Percentiles rank a stretch among this genome's conserved stretches.
phyloP scores from a whole-genome alignment of 2,797 vertebrate genomes.

The Onychomys torridus region DNA sequence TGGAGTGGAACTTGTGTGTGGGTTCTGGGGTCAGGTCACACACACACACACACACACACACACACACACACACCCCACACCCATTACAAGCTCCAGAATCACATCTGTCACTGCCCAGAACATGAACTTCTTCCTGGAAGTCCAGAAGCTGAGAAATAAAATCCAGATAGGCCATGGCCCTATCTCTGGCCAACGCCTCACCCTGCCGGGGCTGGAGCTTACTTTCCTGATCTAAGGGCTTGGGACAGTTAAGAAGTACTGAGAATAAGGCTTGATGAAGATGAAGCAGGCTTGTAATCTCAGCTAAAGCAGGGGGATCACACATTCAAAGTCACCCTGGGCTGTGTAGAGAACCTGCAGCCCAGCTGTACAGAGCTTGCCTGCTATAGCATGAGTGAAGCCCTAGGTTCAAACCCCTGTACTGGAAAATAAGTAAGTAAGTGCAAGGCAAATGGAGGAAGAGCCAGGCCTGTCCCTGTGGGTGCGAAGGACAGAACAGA shows the following conservation, averaged over 20 bases:
- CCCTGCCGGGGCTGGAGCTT: neutral
- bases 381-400: neutral
- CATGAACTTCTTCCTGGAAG: neutral
- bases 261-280: too few relatives aligned
- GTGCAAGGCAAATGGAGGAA: neutral
- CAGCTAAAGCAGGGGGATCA: neutral
- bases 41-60: neutral
- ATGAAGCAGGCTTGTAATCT: neutral
- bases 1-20: neutral
- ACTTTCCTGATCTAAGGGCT: neutral
- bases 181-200: neutral
- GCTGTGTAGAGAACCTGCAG: neutral
- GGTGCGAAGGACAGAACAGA: neutral
- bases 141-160: conserved; percentile 9
- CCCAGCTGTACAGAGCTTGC: neutral
- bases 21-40: neutral
- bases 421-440: neutral
- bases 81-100: conserved; percentile 31
- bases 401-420: neutral
- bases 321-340: neutral
- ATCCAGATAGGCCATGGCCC: neutral
- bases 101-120: neutral
- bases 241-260: neutral
- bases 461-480: neutral
- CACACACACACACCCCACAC: neutral